These are phyloP conservation scores for Rhorus exstirpatorius DNA, from an alignment of 2,888 invertebrate genomes.

Conservation along the genomic window DNA sequence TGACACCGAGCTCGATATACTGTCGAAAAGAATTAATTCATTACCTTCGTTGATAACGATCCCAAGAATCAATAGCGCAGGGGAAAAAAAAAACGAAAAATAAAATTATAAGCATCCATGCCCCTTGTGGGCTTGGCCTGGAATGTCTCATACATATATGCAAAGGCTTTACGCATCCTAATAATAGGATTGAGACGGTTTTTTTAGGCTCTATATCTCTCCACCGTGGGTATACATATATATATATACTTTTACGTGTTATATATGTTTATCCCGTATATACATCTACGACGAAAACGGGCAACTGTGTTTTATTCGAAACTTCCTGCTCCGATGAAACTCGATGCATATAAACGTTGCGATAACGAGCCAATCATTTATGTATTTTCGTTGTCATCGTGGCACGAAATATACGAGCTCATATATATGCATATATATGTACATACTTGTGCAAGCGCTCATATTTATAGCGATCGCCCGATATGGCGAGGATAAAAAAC, in stretches of 20 bases:
- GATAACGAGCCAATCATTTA: slow-evolving; percentile 64
- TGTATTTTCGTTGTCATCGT: slow-evolving; percentile 61
- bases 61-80: no score
- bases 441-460: slow-evolving; percentile 5
- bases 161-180: slow-evolving; percentile 25
- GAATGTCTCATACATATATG: neutral
- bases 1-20: no score
- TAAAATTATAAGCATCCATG: no score
- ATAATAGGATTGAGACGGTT: slow-evolving; percentile 53
- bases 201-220: no score
- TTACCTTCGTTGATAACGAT: no score
- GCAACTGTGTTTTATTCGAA: neutral
- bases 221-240: no score
- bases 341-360: slow-evolving; percentile 52
- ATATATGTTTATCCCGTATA: neutral
- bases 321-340: slow-evolving; percentile 38
- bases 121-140: neutral
- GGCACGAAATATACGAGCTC: slow-evolving; percentile 39
- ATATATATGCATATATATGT: neutral
- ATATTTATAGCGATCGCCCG: slow-evolving; percentile 47
- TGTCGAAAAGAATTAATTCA: no score
- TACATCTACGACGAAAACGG: neutral
- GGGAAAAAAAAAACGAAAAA: no score
- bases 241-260: no score
- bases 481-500: slow-evolving; percentile 53